phyloP scores from a whole-genome alignment of 2,113 vertebrate genomes.

The Callocephalon fimbriatum region DNA sequence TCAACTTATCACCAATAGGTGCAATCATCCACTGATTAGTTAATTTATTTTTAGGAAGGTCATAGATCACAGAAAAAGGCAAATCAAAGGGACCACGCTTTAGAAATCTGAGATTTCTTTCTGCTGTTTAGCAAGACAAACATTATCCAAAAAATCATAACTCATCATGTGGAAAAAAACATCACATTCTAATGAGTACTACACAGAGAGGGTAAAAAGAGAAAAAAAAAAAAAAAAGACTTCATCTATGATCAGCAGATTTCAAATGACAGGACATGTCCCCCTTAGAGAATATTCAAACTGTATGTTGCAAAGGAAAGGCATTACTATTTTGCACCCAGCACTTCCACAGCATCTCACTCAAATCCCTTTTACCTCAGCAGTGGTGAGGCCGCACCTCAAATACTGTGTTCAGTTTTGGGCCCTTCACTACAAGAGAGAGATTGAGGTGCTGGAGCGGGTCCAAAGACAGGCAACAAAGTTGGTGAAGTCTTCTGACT shows the following conservation, averaged over 20 bases:
- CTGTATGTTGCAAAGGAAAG: not conserved
- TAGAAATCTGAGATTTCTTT: not conserved
- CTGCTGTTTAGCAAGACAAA: not conserved
- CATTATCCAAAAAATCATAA: not conserved
- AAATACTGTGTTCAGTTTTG: not conserved
- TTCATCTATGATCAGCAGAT: not conserved
- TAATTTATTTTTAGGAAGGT: not conserved
- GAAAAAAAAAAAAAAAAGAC: not conserved
- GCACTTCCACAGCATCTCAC: not conserved
- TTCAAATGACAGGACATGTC: not conserved
- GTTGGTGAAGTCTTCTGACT: not conserved
- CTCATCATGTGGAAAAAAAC: not conserved
- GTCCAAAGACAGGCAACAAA: fast-evolving
- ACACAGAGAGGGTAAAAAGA: not conserved
- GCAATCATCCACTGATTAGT: not conserved
- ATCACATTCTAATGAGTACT: not conserved
- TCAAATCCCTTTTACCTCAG: not conserved
- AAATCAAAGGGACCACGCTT: not conserved
- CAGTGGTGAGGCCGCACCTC: not conserved
- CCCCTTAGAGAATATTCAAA: not conserved
- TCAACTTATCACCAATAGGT: not conserved
- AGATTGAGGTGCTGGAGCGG: fast-evolving
- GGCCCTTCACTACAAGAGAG: not conserved
- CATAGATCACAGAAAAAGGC: not conserved
- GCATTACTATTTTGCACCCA: not conserved